Conservation (phyloP, 2,888 invertebrate species). For the Geophilus truncorum region DNA sequence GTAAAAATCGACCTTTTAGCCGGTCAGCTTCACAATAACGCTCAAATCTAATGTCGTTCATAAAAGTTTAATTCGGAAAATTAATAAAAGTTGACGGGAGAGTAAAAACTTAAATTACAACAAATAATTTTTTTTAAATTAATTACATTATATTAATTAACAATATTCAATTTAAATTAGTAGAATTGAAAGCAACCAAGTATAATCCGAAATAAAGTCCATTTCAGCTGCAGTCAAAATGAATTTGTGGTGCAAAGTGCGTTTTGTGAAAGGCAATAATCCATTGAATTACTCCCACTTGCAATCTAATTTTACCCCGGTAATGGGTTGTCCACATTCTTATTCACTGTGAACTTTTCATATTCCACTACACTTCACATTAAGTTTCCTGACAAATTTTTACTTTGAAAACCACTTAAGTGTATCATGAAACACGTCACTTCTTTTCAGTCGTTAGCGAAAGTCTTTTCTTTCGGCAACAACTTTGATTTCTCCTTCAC, state of each 20-base stretch:
- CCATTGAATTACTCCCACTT: neutral
- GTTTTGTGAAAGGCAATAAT: neutral
- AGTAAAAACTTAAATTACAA: too few species aligned
- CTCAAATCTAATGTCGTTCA: neutral
- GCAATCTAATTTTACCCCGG: neutral
- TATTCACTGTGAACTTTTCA: neutral
- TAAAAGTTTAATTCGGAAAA: neutral
- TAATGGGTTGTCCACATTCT: neutral
- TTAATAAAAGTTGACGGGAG: neutral
- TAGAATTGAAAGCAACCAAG: neutral
- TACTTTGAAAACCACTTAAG: too few species aligned
- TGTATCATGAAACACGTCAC: too few species aligned
- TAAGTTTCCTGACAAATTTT: neutral
- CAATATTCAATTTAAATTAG: neutral
- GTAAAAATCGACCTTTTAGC: neutral
- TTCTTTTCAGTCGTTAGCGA: too few species aligned
- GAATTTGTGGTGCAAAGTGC: neutral
- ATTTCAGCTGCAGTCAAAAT: neutral
- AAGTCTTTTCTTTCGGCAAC: too few species aligned
- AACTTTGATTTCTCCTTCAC: too few species aligned
- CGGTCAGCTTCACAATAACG: neutral
- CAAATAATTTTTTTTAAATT: neutral
- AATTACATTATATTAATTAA: neutral
- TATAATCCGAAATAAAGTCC: neutral
- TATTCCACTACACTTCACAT: neutral